phyloP scores from a whole-genome alignment of 2,113 vertebrate genomes.

The Calonectris borealis region DNA sequence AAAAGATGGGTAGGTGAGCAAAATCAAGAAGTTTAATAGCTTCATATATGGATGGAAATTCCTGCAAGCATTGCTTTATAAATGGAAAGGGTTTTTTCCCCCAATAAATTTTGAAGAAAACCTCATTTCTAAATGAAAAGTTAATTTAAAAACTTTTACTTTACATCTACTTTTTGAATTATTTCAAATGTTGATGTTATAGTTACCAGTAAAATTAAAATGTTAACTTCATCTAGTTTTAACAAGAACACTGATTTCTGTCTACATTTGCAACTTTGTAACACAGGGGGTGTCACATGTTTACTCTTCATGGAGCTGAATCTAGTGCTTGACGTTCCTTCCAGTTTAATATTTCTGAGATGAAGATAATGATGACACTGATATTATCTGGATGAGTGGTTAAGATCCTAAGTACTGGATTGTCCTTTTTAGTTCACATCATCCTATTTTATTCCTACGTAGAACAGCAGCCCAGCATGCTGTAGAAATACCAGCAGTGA shows the following conservation, averaged over 20 bases:
- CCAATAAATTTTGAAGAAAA: not conserved
- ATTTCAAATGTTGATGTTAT: not conserved
- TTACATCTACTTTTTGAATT: not conserved
- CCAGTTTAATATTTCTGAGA: not conserved
- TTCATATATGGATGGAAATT: not conserved
- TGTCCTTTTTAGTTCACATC: not conserved
- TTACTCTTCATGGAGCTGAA: not conserved
- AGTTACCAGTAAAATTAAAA: not conserved
- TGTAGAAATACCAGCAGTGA: not conserved
- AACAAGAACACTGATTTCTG: not conserved
- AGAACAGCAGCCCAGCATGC: not conserved
- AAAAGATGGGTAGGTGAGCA: not conserved
- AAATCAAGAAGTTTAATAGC: not conserved
- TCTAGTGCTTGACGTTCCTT: not conserved
- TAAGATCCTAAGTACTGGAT: not conserved
- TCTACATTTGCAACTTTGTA: not conserved
- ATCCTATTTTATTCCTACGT: not conserved
- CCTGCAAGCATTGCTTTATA: not conserved
- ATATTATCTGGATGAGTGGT: not conserved
- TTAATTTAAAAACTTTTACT: not conserved
- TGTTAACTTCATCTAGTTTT: not conserved
- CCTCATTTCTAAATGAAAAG: not conserved
- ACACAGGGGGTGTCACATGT: fast-evolving
- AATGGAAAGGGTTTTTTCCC: fast-evolving
- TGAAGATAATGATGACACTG: not conserved